These are phyloP conservation scores for Dipus sagitta DNA, from an alignment of 2,797 vertebrate genomes.

Conservation along the genomic window DNA sequence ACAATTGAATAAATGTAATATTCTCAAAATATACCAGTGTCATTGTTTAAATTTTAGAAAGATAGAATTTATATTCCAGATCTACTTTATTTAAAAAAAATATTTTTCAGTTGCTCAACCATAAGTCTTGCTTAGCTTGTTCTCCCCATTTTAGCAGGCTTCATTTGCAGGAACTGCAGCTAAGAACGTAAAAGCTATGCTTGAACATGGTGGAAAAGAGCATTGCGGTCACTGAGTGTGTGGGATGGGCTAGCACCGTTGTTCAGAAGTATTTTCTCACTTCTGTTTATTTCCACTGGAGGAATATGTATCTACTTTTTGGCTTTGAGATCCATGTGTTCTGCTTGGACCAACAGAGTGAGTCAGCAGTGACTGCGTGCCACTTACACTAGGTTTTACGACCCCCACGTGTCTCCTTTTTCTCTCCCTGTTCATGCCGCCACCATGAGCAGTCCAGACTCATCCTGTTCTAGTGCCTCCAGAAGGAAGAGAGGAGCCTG, in stretches of 20 bases:
- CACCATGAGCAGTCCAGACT: not conserved
- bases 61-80: not conserved
- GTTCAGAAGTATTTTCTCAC: slow-evolving; percentile 27
- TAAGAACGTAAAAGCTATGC: not conserved
- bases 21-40: slow-evolving; percentile 12
- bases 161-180: not conserved
- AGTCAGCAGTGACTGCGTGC: not conserved
- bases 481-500: not conserved
- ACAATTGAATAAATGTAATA: slow-evolving; percentile 7
- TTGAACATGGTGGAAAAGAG: not conserved
- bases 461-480: not conserved
- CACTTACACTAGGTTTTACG: not conserved
- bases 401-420: not conserved
- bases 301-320: not conserved
- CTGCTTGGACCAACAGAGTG: not conserved
- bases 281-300: not conserved
- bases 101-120: slow-evolving; percentile 39
- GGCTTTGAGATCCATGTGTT: not conserved
- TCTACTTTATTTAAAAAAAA: not conserved
- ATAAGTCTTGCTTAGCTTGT: not conserved
- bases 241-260: not conserved
- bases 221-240: not conserved
- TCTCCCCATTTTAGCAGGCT: not conserved
- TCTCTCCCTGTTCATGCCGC: not conserved
- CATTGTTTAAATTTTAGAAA: slow-evolving; percentile 30